Evolutionary conservation across 1,140 invertebrate species (phyloP), one percentile per base, ranked within the genome.

Genomic region (Episyrphus balteatus): DNA sequence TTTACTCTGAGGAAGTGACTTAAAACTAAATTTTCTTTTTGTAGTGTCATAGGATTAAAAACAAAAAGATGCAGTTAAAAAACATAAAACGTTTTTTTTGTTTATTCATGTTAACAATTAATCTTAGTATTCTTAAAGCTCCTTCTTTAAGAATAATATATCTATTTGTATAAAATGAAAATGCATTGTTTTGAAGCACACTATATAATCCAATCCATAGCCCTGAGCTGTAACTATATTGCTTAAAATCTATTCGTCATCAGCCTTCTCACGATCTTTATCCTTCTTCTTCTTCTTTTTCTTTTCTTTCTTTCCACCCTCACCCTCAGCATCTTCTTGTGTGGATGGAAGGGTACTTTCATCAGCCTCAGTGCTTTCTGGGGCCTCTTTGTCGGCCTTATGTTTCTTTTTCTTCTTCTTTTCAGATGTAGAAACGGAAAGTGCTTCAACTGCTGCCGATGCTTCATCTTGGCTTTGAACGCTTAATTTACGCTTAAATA

Each of bases 281-380:
- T 82, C 80, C 58, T 83, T 83, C 69, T 83, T 83, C 67, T 84
- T 84, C 61, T 85, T 84, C 56, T 81, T 81, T 55, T 81, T 80
- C 59, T 81, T 80, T 47, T 83, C 76, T 67, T 83, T 81, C 52
- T 79, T 70, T 39, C 55, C 62, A 49, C 66, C 66, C 44, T 51
- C 68, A 54, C 51, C 52, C 15, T 49, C 46, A 14, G 5, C 46
- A 21, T 36, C 40, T 30, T 45, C 43, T 43, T 36, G 42, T 3
- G 21, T 26, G 21, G 21, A 26, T 26, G 21, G 21, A 8, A 26
- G 21, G 21, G 21, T 26, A 26, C 21, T 26, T 50, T 51, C 53
- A 2, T 44, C 59, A 31, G 50, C 57, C 52, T 54, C 53, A 42
- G 53, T 53, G 15, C 53, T 53, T 44, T 62, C 69, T 47, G 68